Evolutionary conservation across 2,113 vertebrate species (phyloP).

Genomic region (Thalassoma bifasciatum): DNA sequence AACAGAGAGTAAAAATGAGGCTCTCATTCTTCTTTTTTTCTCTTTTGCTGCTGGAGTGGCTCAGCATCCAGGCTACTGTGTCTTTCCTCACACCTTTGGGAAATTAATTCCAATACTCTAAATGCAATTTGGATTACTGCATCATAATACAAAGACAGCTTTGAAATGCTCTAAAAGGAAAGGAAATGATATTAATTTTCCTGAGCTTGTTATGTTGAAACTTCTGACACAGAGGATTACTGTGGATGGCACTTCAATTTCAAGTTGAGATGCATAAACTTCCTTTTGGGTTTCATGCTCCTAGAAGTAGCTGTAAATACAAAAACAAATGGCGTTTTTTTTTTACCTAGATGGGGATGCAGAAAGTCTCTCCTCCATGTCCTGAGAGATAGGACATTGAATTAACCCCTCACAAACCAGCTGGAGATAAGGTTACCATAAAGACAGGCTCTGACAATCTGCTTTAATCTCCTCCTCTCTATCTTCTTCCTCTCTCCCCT

Average conservation of each 20-base stretch:
- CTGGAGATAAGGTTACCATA: constrained; percentile 61
- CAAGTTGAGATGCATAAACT: constrained; percentile 28
- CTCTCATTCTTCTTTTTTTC: constrained; percentile 7
- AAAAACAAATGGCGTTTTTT: constrained; percentile 45
- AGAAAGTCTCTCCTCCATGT: constrained; percentile 35
- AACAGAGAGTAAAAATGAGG: constrained; percentile 32
- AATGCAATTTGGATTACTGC: constrained; percentile 67
- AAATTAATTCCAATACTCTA: constrained; percentile 51
- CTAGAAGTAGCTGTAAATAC: constrained; percentile 56
- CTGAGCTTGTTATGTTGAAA: constrained; percentile 46
- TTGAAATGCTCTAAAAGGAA: constrained; percentile 21
- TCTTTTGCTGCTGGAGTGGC: constrained; percentile 9
- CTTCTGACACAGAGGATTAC: constrained; percentile 44
- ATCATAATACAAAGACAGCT: constrained; percentile 44
- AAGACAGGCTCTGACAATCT: background rate
- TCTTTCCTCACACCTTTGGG: constrained; percentile 44
- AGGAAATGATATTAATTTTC: constrained; percentile 24
- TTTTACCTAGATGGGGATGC: constrained; percentile 20
- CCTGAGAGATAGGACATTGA: constrained; percentile 65
- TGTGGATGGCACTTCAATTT: constrained; percentile 42
- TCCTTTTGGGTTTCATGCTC: constrained; percentile 53
- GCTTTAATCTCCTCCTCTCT: constrained; percentile 10
- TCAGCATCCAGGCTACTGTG: constrained; percentile 15
- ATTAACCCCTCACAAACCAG: constrained; percentile 61
- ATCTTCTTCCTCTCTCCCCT: background rate